Percentiles rank a stretch among this genome's conserved stretches.
Evolutionary conservation across 2,888 invertebrate genomes (phyloP).

Genomic region (Nasonovia ribisnigri): DNA sequence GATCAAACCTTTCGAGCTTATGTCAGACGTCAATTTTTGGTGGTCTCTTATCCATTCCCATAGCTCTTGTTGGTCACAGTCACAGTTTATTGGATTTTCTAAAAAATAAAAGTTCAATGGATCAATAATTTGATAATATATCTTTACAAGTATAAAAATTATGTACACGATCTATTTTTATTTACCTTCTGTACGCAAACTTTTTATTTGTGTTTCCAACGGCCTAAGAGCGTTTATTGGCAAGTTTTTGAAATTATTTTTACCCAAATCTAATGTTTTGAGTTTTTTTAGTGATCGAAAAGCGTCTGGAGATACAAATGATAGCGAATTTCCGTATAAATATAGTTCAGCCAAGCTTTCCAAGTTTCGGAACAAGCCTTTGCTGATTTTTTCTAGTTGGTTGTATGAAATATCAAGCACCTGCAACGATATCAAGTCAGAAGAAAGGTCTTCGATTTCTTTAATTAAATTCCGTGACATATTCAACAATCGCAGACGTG

Average conservation of each 20-base stretch:
- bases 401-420: slow-evolving; percentile 86
- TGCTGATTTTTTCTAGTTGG: slow-evolving; percentile 82
- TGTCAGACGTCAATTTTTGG: slow-evolving; percentile 78
- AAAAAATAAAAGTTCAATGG: slow-evolving; percentile 68
- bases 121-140: not conserved
- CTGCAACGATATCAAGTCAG: slow-evolving; percentile 82
- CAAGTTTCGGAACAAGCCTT: slow-evolving; percentile 83
- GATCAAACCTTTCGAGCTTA: slow-evolving; percentile 72
- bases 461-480: slow-evolving; percentile 86
- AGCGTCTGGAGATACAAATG: slow-evolving; percentile 80
- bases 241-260: slow-evolving; percentile 85
- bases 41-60: slow-evolving; percentile 95
- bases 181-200: slow-evolving; percentile 84
- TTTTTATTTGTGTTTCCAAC: slow-evolving; percentile 83
- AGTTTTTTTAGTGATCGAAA: slow-evolving; percentile 84
- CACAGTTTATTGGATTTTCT: slow-evolving; percentile 92
- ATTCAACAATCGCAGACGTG: slow-evolving; percentile 81
- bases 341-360: slow-evolving; percentile 82
- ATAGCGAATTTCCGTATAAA: slow-evolving; percentile 86
- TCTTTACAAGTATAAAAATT: not conserved
- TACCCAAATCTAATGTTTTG: slow-evolving; percentile 82
- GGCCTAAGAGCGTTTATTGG: slow-evolving; percentile 83
- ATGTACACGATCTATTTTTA: not conserved
- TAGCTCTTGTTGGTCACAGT: slow-evolving; percentile 89
- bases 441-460: slow-evolving; percentile 84